A percentile compares a stretch with the other conserved stretches of the same genome.
These are phyloP conservation scores for Phania funesta DNA, from an alignment of 2,888 invertebrate genomes.

Conservation along the genomic window DNA sequence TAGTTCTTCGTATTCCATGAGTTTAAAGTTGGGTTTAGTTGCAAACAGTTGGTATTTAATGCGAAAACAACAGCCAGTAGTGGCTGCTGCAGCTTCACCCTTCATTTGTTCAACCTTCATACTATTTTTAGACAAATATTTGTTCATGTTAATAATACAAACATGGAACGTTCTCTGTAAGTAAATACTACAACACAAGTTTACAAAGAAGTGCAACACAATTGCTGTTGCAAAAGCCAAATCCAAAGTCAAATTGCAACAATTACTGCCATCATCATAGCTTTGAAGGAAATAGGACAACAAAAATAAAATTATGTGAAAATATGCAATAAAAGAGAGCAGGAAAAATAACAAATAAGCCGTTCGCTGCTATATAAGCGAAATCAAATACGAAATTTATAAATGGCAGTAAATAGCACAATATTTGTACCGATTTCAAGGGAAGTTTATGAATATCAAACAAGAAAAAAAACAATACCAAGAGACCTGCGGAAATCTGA, in stretches of 20 bases:
- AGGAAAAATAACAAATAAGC: too few species aligned
- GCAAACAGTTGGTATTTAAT: too few species aligned
- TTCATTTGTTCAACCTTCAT: constrained; percentile 25
- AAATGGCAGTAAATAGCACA: not conserved
- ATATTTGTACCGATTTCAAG: not conserved
- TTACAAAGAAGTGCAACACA: not conserved
- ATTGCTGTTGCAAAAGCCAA: constrained; percentile 14
- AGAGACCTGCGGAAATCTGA: constrained; percentile 13
- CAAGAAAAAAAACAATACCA: not conserved
- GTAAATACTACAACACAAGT: not conserved
- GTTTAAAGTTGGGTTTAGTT: not conserved
- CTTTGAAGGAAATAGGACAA: not conserved
- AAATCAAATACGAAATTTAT: too few species aligned
- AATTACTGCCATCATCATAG: constrained; percentile 36
- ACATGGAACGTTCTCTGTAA: too few species aligned
- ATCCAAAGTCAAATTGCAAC: constrained; percentile 46
- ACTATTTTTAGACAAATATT: constrained; percentile 40
- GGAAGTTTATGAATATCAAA: not conserved
- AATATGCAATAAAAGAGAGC: too few species aligned
- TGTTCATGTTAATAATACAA: too few species aligned
- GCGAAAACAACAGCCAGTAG: not conserved
- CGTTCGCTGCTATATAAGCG: too few species aligned
- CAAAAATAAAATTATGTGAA: not conserved
- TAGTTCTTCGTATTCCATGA: not conserved
- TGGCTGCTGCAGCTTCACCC: not conserved